Conservation (phyloP, 2,113 vertebrate genomes). For the Epinephelus moara region DNA sequence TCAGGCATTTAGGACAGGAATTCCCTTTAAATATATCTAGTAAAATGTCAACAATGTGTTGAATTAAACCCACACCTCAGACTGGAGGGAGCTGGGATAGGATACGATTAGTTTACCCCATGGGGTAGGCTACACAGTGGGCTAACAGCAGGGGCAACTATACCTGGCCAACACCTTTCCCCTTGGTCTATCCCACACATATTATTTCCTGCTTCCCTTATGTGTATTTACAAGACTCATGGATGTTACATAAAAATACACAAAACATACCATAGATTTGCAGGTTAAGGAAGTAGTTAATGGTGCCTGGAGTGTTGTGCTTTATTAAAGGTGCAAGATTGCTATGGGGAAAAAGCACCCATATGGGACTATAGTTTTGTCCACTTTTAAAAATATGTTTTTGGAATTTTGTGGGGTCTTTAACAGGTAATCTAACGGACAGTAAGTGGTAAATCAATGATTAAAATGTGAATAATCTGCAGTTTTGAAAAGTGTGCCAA, state of each 20-base stretch:
- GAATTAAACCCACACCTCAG: constrained; percentile 46
- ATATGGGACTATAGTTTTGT: background rate
- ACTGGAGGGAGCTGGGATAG: constrained; percentile 7
- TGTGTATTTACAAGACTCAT: background rate
- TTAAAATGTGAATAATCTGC: background rate
- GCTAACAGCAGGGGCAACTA: constrained; percentile 39
- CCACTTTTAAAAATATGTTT: background rate
- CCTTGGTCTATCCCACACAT: background rate
- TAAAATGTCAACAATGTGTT: constrained; percentile 61
- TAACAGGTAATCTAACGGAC: background rate
- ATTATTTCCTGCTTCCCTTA: background rate
- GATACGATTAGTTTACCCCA: constrained; percentile 51
- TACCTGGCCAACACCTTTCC: constrained; percentile 61
- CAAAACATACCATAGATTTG: background rate
- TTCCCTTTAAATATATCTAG: constrained; percentile 28
- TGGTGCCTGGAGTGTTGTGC: background rate
- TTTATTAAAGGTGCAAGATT: background rate
- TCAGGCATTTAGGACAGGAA: constrained; percentile 32
- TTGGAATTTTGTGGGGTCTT: background rate
- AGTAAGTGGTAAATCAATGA: background rate
- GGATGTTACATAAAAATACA: background rate
- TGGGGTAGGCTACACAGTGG: constrained; percentile 37
- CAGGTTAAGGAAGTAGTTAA: background rate
- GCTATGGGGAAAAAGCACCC: background rate
- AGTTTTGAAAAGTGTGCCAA: too few relatives aligned